Conservation (phyloP, 2,113 vertebrate species). For the Raja brachyura region DNA sequence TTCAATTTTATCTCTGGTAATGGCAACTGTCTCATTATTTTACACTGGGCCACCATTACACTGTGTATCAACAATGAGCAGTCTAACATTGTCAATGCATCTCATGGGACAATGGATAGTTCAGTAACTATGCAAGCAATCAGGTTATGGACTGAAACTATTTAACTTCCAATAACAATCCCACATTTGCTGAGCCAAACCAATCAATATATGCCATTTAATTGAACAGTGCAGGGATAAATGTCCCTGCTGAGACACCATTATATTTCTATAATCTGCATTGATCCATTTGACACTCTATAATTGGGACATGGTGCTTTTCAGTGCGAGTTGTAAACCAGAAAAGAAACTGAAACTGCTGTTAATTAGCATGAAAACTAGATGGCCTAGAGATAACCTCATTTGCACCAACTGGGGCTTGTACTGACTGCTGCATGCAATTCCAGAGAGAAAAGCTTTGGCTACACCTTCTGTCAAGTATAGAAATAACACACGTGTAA, state of each 20-base stretch:
- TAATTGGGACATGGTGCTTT: conserved; percentile 29
- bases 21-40: conserved; percentile 27
- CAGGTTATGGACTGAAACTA: conserved; percentile 28
- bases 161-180: conserved; percentile 29
- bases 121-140: conserved; percentile 17
- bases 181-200: conserved; percentile 23
- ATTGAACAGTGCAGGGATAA: conserved; percentile 9
- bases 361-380: conserved; percentile 37
- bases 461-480: conserved; percentile 47
- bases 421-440: conserved; percentile 34
- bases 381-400: conserved; percentile 38
- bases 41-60: conserved; percentile 5
- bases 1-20: conserved; percentile 20
- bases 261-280: conserved; percentile 35
- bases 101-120: not conserved
- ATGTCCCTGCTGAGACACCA: conserved; percentile 28
- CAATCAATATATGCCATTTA: conserved; percentile 37
- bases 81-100: conserved; percentile 11
- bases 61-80: not conserved
- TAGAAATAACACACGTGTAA: conserved; percentile 43
- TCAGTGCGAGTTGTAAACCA: conserved; percentile 23
- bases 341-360: conserved; percentile 29
- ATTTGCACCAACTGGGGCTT: conserved; percentile 35
- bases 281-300: conserved; percentile 32
- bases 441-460: conserved; percentile 49